Evolutionary conservation across 2,888 invertebrate genomes (phyloP), one percentile per base, ranked within the genome.

Genomic region (Diarsia mendica): DNA sequence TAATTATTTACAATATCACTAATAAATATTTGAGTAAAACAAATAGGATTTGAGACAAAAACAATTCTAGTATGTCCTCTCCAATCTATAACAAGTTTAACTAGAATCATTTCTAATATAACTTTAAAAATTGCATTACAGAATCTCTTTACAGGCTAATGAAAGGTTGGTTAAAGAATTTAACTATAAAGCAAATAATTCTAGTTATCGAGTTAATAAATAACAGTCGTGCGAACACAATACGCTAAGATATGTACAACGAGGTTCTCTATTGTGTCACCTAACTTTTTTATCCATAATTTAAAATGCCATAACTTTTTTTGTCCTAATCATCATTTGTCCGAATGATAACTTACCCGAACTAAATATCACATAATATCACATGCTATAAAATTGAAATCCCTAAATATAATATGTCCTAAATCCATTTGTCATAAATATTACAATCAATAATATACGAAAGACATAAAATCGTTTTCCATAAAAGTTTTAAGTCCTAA

Each of bases 1-100:
- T 87, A 87, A 82, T 84, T 92, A 92, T 92, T 90, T 92, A 92
- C 92, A 92, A 83, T 88, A 87, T 80, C 66, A 76, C 83, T 89
- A 86, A 85, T 86, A 86, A 85, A 89, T 86, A 87, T 87, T 86
- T 88, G 78, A 86, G 82, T 86, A 85, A 87, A 87, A 88, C 86
- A 82, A 84, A 87, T 86, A 85, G 80, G 80, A 83, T 87, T 87
- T 87, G 87, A 72, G 87, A 85, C 87, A 68, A 79, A 86, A 84
- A 78, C 84, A 82, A 84, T 78, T 82, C 72, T 77, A 79, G 75
- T 74, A 61, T 69, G 77, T 71, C 75, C 64, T 75, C 75, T 82
- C 72, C 75, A 79, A 79, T 77, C 67, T 83, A 77, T 83, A 86
- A 86, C 86, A 86, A 82, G 69, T 80, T 70, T 58, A 83, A 77